Percentiles rank a stretch among this genome's conserved stretches.
Conservation (phyloP, 1,140 invertebrate species). For the Cotesia glomerata region DNA sequence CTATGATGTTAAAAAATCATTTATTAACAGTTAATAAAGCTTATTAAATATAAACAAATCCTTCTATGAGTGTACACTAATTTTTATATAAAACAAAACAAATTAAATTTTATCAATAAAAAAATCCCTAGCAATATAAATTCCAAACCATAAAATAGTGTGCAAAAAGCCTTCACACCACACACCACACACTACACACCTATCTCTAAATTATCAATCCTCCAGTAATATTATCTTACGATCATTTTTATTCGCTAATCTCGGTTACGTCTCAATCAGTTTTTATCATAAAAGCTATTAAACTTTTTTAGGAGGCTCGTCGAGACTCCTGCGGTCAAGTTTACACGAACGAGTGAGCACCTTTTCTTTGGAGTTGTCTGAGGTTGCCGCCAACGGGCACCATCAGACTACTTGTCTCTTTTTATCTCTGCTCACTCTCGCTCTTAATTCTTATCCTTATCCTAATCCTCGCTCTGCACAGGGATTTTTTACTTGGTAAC, state of each 20-base stretch:
- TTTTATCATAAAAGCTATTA: constrained; percentile 19
- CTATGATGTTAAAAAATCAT: too few relatives aligned
- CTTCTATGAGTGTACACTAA: too few relatives aligned
- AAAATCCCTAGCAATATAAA: neutral
- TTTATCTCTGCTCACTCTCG: neutral
- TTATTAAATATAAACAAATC: too few relatives aligned
- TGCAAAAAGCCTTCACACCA: too few relatives aligned
- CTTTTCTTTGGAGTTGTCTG: constrained; percentile 6
- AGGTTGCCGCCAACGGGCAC: neutral
- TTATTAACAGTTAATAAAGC: too few relatives aligned
- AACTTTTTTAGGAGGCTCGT: constrained; percentile 16
- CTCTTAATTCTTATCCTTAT: too few relatives aligned
- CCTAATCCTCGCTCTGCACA: too few relatives aligned
- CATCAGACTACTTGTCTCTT: neutral
- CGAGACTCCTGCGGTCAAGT: constrained; percentile 17
- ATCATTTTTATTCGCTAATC: constrained; percentile 22
- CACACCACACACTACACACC: too few relatives aligned
- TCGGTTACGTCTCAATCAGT: constrained; percentile 23
- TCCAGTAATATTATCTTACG: neutral
- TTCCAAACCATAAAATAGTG: too few relatives aligned
- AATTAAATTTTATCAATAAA: neutral
- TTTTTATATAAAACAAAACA: too few relatives aligned
- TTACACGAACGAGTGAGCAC: constrained; percentile 10
- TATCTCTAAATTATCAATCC: neutral
- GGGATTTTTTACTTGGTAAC: too few relatives aligned